Percentiles rank a stretch among this genome's conserved stretches.
phyloP scores from a whole-genome alignment of 2,113 vertebrate species.

The Perca flavescens region DNA sequence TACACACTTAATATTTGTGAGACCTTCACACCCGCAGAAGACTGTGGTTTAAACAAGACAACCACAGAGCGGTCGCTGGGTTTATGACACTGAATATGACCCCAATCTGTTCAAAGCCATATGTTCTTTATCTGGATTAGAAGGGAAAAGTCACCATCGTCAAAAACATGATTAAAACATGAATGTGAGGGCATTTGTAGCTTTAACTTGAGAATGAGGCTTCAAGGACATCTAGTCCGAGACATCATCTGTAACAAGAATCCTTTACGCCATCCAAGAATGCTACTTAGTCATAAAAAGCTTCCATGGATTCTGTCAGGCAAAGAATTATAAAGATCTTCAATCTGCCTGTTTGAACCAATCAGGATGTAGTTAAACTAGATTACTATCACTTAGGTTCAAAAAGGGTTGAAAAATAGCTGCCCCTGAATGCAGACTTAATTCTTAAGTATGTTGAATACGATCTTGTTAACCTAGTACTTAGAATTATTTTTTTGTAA shows the following conservation, averaged over 20 bases:
- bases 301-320: not conserved
- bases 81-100: conserved; percentile 51
- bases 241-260: conserved; percentile 35
- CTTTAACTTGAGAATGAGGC: conserved; percentile 23
- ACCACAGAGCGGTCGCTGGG: conserved; percentile 18
- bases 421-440: not conserved
- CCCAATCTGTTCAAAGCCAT: conserved; percentile 61
- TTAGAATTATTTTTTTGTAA: not conserved
- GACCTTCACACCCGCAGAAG: not conserved
- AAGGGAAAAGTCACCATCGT: conserved; percentile 29
- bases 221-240: conserved; percentile 55
- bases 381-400: not conserved
- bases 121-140: conserved; percentile 68
- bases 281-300: conserved; percentile 16
- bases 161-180: conserved; percentile 43
- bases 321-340: not conserved
- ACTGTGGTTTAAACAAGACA: not conserved
- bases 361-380: not conserved
- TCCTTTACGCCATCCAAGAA: conserved; percentile 11
- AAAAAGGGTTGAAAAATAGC: too few species aligned
- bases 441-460: not conserved
- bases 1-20: not conserved
- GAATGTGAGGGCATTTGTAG: conserved; percentile 11
- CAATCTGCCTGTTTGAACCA: not conserved
- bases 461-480: not conserved